Conservation (phyloP, 2,888 invertebrate genomes). For the Andricus curvator region DNA sequence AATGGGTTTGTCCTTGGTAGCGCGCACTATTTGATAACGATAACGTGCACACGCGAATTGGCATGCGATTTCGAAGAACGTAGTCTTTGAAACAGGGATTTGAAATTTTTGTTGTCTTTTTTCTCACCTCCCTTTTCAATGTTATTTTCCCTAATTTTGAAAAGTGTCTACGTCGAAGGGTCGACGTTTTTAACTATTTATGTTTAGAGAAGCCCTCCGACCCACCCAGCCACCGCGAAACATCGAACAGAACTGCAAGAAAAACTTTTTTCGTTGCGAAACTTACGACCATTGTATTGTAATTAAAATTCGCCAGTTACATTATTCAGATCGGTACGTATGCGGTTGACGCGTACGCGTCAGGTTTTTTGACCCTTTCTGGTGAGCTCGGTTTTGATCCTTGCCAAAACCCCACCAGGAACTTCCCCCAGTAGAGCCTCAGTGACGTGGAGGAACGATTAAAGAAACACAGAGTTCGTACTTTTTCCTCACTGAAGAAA, state of each 20-base stretch:
- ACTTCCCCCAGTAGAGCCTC: conserved; percentile 1
- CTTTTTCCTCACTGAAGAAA: not conserved
- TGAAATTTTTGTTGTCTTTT: not conserved
- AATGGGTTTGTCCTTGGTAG: conserved; percentile 22
- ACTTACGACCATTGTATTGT: conserved; percentile 55
- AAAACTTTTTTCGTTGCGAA: conserved; percentile 52
- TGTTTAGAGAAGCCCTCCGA: conserved; percentile 52
- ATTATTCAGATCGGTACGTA: conserved; percentile 45
- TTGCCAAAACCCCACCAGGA: conserved; percentile 13
- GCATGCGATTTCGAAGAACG: conserved; percentile 45
- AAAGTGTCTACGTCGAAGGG: conserved; percentile 11
- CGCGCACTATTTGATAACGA: conserved; percentile 41
- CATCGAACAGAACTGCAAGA: conserved; percentile 64
- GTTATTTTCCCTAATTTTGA: not conserved
- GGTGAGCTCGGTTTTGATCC: conserved; percentile 26
- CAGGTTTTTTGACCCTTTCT: conserved; percentile 44
- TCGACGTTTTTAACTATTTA: conserved; percentile 10
- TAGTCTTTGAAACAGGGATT: not conserved
- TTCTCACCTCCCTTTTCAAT: not conserved
- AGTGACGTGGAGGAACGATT: not conserved
- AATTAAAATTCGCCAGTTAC: conserved; percentile 51
- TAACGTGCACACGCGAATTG: conserved; percentile 28
- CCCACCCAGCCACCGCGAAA: conserved; percentile 66
- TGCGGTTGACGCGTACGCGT: conserved; percentile 17
- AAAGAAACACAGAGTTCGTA: not conserved